Evolutionary conservation across 2,888 invertebrate species (phyloP), one percentile per base, ranked within the genome.

Genomic region (Priapulus caudatus): DNA sequence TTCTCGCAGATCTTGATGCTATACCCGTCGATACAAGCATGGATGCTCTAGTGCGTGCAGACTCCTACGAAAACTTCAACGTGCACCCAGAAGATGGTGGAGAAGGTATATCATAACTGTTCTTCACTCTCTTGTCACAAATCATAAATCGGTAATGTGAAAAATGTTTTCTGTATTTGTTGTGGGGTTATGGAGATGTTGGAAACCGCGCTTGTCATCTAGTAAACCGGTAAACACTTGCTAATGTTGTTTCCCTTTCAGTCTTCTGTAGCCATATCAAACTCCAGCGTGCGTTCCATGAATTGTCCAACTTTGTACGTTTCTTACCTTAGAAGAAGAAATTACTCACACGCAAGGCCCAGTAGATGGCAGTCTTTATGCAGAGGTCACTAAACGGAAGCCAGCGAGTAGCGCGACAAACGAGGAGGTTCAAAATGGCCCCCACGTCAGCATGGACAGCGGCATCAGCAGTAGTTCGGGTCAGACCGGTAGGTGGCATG

Each of bases 291-390:
- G n/a, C n/a, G n/a, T n/a, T n/a, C n/a, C n/a, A n/a, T n/a, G n/a
- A n/a, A n/a, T n/a, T n/a, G n/a, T n/a, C n/a, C n/a, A n/a, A n/a
- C n/a, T n/a, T n/a, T n/a, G n/a, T n/a, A n/a, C n/a, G n/a, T n/a
- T n/a, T n/a, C n/a, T n/a, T n/a, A n/a, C n/a, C n/a, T n/a, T n/a
- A n/a, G n/a, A 10, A 33, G 33, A 33, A 33, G n/a, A 33, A 5
- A 33, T 33, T 33, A 10, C 56, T 33, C 84, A 86, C 72, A 85
- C 84, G 46, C 83, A 83, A 70, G 87, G 86, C 43, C 88, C 88
- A 45, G 76, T 88, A 64, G 88, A 89, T 81, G 89, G 89, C 62
- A 88, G 87, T 65, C 81, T 89, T 65, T 89, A 90, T 79, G 88
- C 89, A 52, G 74, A 74, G 33, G 70, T 76, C 51, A 62, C 66